Evolutionary conservation across 2,888 invertebrate species (phyloP), one percentile per base, ranked within the genome.

Genomic region (Zeuzera pyrina): DNA sequence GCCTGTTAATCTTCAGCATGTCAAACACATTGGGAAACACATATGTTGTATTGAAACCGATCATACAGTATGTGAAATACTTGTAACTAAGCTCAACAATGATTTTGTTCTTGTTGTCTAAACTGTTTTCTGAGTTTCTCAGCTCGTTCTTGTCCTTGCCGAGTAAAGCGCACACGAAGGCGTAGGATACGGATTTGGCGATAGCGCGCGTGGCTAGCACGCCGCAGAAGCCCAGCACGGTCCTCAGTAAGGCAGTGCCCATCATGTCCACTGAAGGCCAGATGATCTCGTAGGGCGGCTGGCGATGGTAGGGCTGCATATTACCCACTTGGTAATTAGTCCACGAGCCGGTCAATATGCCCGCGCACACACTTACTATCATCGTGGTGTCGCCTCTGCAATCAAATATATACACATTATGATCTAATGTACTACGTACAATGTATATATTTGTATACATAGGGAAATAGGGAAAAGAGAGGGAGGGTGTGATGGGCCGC

Each of bases 301-400:
- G 72, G 5, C 73, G 65, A n/a, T 85, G 57, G 42, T 87, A 85
- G 22, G 84, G 76, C n/a, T 62, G 68, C 84, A 90, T 85, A 56
- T 88, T 85, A n/a, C 93, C 93, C 8, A 90, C 84, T 63, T 90
- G 92, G 66, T 89, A 94, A 76, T 93, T 93, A 23, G 91, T 73
- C 95, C 95, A 95, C 3, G 93, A 88, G 12, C 94, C 95, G 2
- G 88, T 67, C 29, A 91, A 86, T 39, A 94, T 86, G 30, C 95
- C 95, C 1, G 89, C 87, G 44, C 90, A 90, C 3, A 93, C 92
- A 33, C 92, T 93, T 43, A 95, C 86, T 45, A 95, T 91, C 86
- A 94, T 91, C 1, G 94, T 89, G 0, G 96, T 96, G 70, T 97
- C 96, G 13, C 95, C 94, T 57, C 96, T 93, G 73, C 4, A 85